Conservation (phyloP, 2,888 invertebrate species). For the Sipunculus nudus region DNA sequence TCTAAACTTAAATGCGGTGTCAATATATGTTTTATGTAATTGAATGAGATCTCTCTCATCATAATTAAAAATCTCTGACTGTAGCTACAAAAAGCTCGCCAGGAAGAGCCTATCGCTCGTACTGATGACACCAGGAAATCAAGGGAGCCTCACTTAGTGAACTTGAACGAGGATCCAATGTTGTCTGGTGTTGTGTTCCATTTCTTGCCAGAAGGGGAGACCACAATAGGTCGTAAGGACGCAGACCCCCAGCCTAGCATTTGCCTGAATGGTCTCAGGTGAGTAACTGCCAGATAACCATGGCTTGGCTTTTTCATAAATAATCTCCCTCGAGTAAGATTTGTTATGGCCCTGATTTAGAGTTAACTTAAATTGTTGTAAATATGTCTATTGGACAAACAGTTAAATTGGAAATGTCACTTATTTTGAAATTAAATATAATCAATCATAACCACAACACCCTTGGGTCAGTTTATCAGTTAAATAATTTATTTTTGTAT, state of each 20-base stretch:
- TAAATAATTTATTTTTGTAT: too few species aligned
- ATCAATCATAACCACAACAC: too few species aligned
- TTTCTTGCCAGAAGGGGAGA: constrained; percentile 53
- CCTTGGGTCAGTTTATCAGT: too few species aligned
- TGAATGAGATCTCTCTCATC: background rate
- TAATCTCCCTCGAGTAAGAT: too few species aligned
- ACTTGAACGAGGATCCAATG: constrained; percentile 67
- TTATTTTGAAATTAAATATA: too few species aligned
- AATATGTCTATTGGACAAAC: too few species aligned
- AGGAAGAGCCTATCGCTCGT: constrained; percentile 42
- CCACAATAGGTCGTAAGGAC: constrained; percentile 62
- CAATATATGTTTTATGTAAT: too few species aligned
- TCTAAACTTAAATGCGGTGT: too few species aligned
- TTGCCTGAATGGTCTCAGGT: constrained; percentile 64
- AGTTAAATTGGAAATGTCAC: too few species aligned
- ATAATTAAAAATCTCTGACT: background rate
- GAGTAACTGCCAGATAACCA: constrained; percentile 8
- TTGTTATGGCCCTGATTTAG: too few species aligned
- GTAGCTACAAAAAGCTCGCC: constrained; percentile 54
- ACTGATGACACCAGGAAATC: constrained; percentile 37
- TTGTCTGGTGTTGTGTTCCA: constrained; percentile 64
- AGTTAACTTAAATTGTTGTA: too few species aligned
- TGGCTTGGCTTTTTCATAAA: too few species aligned
- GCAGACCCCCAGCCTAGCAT: constrained; percentile 55
- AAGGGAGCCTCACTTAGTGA: constrained; percentile 59